These are phyloP conservation scores for Murina feae DNA, from an alignment of 2,113 vertebrate species.

Conservation along the genomic window DNA sequence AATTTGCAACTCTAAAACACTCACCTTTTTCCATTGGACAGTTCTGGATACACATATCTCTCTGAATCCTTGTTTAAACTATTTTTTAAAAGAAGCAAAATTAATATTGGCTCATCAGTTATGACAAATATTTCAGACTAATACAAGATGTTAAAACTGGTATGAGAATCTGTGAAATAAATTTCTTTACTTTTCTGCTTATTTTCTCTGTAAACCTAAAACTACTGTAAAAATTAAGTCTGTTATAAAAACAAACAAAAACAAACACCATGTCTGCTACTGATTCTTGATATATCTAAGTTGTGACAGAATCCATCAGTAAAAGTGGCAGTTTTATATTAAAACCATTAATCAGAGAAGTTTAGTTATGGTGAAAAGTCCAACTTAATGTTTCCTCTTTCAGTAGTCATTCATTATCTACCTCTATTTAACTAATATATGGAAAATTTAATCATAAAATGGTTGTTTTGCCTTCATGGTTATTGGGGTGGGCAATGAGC, in stretches of 20 bases:
- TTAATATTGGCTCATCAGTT: neutral
- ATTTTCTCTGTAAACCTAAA: neutral
- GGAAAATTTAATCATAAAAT: neutral
- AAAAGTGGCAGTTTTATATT: neutral
- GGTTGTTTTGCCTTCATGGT: neutral
- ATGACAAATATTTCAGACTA: neutral
- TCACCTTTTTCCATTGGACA: neutral
- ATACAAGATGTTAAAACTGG: neutral
- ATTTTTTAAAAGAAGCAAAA: neutral
- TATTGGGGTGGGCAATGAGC: neutral
- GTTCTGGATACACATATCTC: neutral
- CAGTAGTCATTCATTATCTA: neutral
- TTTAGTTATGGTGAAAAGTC: constrained; percentile 1
- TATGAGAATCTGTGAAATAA: neutral
- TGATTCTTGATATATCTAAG: constrained; percentile 13
- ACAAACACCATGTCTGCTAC: neutral
- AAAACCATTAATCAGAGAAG: constrained; percentile 9
- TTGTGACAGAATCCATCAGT: neutral
- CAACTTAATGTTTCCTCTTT: neutral
- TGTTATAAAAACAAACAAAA: neutral
- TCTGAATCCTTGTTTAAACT: neutral
- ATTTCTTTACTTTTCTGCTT: neutral
- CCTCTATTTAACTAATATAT: neutral
- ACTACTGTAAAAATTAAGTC: neutral
- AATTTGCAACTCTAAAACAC: neutral